Conservation (phyloP, 2,888 invertebrate genomes). For the Dicycla oo region DNA sequence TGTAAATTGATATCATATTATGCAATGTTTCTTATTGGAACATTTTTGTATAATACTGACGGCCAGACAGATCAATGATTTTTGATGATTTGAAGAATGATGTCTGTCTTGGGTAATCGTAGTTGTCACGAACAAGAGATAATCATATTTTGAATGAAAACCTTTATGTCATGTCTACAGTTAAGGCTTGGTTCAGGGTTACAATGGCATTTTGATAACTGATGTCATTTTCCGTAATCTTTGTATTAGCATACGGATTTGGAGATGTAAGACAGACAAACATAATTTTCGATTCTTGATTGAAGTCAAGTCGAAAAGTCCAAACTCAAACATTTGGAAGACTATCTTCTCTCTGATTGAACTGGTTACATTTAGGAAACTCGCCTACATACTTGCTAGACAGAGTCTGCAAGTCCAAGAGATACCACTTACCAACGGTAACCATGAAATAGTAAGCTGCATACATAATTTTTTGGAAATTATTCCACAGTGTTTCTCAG, state of each 20-base stretch:
- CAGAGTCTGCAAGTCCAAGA: constrained; percentile 42
- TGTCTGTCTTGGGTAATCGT: constrained; percentile 41
- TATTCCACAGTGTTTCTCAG: constrained; percentile 65
- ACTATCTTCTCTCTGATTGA: constrained; percentile 21
- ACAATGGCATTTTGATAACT: constrained; percentile 52
- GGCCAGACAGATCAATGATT: constrained; percentile 55
- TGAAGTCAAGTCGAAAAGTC: background rate
- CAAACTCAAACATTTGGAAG: background rate
- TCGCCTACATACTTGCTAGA: constrained; percentile 29
- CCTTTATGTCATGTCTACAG: constrained; percentile 34
- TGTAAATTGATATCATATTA: constrained; percentile 65
- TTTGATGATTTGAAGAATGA: constrained; percentile 51
- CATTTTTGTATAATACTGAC: constrained; percentile 51
- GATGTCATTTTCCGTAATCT: constrained; percentile 50
- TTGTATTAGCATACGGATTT: constrained; percentile 30
- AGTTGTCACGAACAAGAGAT: constrained; percentile 49
- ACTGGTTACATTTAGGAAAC: constrained; percentile 41
- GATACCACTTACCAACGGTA: constrained; percentile 55
- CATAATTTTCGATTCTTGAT: background rate
- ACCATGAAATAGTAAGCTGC: constrained; percentile 47
- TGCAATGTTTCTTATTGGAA: constrained; percentile 61
- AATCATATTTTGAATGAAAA: constrained; percentile 48
- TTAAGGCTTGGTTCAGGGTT: constrained; percentile 48
- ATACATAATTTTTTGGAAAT: constrained; percentile 68
- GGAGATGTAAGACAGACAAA: background rate